Percentiles rank a stretch among this genome's conserved stretches.
Evolutionary conservation across 2,797 vertebrate species (phyloP).

Genomic region (Myotis myotis): DNA sequence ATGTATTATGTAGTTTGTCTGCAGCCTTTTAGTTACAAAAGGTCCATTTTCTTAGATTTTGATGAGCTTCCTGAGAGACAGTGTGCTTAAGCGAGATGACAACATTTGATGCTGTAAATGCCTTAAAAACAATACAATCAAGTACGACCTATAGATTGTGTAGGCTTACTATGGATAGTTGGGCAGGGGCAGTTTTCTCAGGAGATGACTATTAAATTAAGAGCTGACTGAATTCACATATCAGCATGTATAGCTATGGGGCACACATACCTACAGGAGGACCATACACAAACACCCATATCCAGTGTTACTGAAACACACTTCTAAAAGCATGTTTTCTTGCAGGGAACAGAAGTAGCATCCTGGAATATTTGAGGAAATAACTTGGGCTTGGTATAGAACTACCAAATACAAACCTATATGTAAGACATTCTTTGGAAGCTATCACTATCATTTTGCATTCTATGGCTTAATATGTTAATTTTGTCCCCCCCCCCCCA

Average conservation of each 20-base stretch:
- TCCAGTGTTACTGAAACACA: neutral
- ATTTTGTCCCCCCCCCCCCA: neutral
- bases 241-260: neutral
- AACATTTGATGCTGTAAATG: neutral
- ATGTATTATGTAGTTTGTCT: neutral
- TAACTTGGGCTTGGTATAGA: neutral
- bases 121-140: slow-evolving; percentile 27
- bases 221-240: neutral
- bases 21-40: neutral
- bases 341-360: neutral
- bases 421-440: neutral
- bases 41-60: slow-evolving; percentile 5
- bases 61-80: neutral
- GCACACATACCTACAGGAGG: neutral
- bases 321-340: neutral
- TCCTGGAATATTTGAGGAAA: neutral
- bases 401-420: neutral
- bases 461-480: neutral
- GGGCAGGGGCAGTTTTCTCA: slow-evolving; percentile 15
- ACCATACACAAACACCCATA: neutral
- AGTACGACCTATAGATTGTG: neutral
- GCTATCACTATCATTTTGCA: neutral
- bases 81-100: neutral
- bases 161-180: neutral
- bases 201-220: neutral